Evolutionary conservation across 2,797 vertebrate genomes (phyloP), one percentile per base, ranked within the genome.

Genomic region (Loris lydekkerianus): DNA sequence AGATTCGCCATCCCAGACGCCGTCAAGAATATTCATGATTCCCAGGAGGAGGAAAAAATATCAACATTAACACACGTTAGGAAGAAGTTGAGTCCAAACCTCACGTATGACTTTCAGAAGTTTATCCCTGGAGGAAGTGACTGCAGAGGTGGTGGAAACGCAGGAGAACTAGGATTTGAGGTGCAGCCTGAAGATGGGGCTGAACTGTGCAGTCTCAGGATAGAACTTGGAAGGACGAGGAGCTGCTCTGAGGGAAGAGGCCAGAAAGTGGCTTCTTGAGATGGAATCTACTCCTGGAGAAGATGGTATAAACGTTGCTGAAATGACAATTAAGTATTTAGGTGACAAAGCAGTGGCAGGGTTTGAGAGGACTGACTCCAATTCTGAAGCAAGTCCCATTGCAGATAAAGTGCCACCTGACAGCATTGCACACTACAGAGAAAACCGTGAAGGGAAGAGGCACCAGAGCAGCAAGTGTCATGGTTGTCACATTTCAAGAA

Each of bases 401-500:
- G 75, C 21, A 20, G 75, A 10, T 53, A 21, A 53, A 11, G 31
- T 21, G 75, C 46, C 13, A 21, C n/a, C 75, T 7, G 21, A n/a
- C 1, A 4, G 49, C 46, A n/a, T n/a, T 10, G 3, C 75, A 20
- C 11, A 3, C 75, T n/a, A n/a, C 18, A 21, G 31, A 77, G 31
- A 53, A 77, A 53, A 21, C 29, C 27, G 3, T 53, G 46, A 53
- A n/a, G 31, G 9, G 29, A 21, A 53, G 46, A 21, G 29, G 11
- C 20, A n/a, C 1, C 5, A 1, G 21, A 13, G 10, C 1, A 10
- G 29, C 20, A 21, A 75, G 20, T 46, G n/a, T n/a, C 46, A n/a
- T 7, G 53, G 65, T 53, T n/a, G 29, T 21, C 46, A 53, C 21
- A 53, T 49, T 53, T 53, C 21, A 20, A 0, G 5, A n/a, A 77